A percentile compares a stretch with the other conserved stretches of the same genome.
phyloP scores from a whole-genome alignment of 2,113 vertebrate species.

The Corythornis vintsioides region DNA sequence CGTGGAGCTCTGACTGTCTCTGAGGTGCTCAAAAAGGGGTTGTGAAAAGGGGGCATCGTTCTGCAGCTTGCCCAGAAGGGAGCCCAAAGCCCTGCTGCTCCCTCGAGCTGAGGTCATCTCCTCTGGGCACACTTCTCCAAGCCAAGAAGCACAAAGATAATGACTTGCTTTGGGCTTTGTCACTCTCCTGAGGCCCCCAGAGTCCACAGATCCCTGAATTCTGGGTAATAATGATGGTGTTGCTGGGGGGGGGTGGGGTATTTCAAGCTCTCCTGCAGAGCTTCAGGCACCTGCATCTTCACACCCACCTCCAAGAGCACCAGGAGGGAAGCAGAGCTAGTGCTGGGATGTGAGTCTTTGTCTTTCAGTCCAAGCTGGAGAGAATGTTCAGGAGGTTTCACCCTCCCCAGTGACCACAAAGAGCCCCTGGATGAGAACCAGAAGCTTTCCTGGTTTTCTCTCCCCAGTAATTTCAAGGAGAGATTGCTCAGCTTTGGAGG shows the following conservation, averaged over 20 bases:
- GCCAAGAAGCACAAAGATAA: neutral
- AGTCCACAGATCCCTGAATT: neutral
- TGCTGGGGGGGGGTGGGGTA: neutral
- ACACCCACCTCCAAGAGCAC: neutral
- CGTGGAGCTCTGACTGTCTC: neutral
- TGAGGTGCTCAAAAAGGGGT: neutral
- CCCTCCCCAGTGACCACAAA: neutral
- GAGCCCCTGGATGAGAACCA: neutral
- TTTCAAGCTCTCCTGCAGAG: neutral
- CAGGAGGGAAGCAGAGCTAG: neutral
- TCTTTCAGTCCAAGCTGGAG: neutral
- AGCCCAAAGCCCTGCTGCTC: neutral
- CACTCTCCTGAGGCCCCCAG: neutral
- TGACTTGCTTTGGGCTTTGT: neutral
- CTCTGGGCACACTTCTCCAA: neutral
- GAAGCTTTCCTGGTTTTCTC: neutral
- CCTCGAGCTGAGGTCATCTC: neutral
- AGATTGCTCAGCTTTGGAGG: neutral
- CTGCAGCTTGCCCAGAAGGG: neutral
- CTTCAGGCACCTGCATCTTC: fast-evolving
- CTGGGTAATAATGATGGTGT: neutral
- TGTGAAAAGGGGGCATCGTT: fast-evolving
- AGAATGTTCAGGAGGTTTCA: fast-evolving
- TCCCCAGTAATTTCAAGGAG: neutral
- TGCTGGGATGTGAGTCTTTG: neutral